phyloP scores from a whole-genome alignment of 1,140 invertebrate genomes.

The Daktulosphaira vitifoliae region DNA sequence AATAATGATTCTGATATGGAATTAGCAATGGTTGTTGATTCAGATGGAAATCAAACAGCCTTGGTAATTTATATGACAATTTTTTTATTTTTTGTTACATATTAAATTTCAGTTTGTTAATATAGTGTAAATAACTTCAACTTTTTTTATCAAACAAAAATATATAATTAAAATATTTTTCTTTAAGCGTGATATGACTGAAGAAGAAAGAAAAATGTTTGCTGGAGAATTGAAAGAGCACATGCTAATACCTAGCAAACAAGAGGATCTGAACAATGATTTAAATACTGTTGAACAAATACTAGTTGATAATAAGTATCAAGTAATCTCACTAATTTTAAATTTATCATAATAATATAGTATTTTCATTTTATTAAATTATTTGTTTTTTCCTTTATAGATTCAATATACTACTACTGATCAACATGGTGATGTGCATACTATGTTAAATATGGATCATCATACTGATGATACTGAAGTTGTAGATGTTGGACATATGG shows the following conservation, averaged over 20 bases:
- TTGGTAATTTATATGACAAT: conserved; percentile 11
- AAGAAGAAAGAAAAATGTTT: conserved; percentile 47
- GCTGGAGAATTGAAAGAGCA: conserved; percentile 50
- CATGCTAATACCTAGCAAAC: conserved; percentile 48
- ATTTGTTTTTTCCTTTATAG: neutral
- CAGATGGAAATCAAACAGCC: conserved; percentile 39
- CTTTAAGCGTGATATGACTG: conserved; percentile 33
- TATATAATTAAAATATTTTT: neutral
- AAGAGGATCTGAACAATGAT: conserved; percentile 36
- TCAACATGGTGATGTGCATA: conserved; percentile 13
- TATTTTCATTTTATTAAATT: conserved; percentile 2
- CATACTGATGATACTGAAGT: conserved; percentile 23
- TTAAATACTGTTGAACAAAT: conserved; percentile 42
- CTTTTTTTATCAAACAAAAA: neutral
- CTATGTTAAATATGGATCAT: conserved; percentile 29
- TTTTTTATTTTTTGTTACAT: neutral
- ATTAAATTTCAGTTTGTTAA: neutral
- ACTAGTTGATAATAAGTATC: conserved; percentile 50
- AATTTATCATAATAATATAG: neutral
- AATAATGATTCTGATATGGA: conserved; percentile 44
- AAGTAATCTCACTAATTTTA: conserved; percentile 34
- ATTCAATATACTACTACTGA: conserved; percentile 24
- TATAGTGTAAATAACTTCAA: neutral
- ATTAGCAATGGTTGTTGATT: conserved; percentile 42
- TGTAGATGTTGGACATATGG: conserved; percentile 29